Evolutionary conservation across 2,797 vertebrate genomes (phyloP).

Genomic region (Cyclura pinguis): DNA sequence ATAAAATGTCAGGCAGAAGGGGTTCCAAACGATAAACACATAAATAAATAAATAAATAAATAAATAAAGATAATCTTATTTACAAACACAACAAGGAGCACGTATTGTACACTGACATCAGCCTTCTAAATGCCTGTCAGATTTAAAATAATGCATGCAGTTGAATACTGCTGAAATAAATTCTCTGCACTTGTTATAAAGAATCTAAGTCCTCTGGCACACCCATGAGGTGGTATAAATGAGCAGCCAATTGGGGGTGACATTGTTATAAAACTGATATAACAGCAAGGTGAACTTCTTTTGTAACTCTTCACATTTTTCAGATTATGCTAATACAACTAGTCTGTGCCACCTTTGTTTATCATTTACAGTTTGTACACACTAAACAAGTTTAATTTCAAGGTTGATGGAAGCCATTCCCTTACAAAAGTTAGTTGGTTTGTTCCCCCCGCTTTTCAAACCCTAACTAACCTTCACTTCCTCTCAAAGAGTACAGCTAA

Average conservation of each 20-base stretch:
- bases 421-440: background rate
- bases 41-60: background rate
- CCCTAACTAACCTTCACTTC: slow-evolving; percentile 22
- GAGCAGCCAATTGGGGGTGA: slow-evolving; percentile 16
- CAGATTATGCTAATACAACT: slow-evolving; percentile 32
- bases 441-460: background rate
- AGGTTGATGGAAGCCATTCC: slow-evolving; percentile 18
- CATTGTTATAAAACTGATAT: slow-evolving; percentile 22
- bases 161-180: slow-evolving; percentile 31
- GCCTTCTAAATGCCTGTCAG: slow-evolving; percentile 37
- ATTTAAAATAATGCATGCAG: slow-evolving; percentile 15
- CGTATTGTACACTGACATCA: slow-evolving; percentile 12
- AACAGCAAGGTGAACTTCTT: slow-evolving; percentile 25
- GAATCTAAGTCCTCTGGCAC: slow-evolving; percentile 1
- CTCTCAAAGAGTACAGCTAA: slow-evolving; percentile 20
- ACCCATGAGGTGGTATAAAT: slow-evolving; percentile 22
- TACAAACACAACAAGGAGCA: slow-evolving; percentile 45
- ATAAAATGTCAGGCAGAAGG: slow-evolving; percentile 22
- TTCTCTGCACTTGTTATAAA: slow-evolving; percentile 23
- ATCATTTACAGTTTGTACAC: slow-evolving; percentile 5
- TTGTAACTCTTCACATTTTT: slow-evolving; percentile 33
- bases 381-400: slow-evolving; percentile 35
- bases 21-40: background rate
- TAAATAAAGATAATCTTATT: slow-evolving; percentile 37
- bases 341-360: slow-evolving; percentile 4